Evolutionary conservation across 2,797 vertebrate species (phyloP), one percentile per base, ranked within the genome.

Genomic region (Pseudochirops cupreus): DNA sequence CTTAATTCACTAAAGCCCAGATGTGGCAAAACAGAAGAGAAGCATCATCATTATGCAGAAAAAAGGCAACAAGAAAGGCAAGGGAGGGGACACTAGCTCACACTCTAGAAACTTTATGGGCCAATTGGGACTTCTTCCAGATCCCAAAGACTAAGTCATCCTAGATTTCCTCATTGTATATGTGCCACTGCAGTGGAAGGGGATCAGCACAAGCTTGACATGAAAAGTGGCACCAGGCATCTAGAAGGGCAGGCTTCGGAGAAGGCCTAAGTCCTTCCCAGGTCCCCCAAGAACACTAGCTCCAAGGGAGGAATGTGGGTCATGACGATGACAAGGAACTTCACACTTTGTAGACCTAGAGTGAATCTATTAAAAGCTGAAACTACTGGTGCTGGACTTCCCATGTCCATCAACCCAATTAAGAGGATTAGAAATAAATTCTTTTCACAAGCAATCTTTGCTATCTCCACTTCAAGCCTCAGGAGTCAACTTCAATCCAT

Each of bases 1-100:
- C 92, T 97, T 97, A 92, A 95, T 97, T 97, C 97, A 95, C 93
- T 62, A 97, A 96, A 96, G 96, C 96, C 57, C 93, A 97, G 97
- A 95, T 91, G 56, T 94, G 96, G 82, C 92, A 95, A 95, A 98
- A 95, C 96, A 96, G 97, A 97, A 96, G 92, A 97, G 50, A 54
- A 55, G 53, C 90, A 91, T 91, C 90, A 91, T 16, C 53, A 91
- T 55, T 55, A 91, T 55, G 52, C 31, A 96, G 67, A 54, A 54
- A 97, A 98, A 96, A 54, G 94, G 28, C 56, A 91, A 91, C 21
- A 33, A 93, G 93, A 97, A 94, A 90, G 94, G 82, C 92, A 97
- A 95, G 29, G 90, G 90, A 53, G 90, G 54, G 53, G 74, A 87
- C 50, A 55, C 12, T 24, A 91, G 50, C 90, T 87, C 74, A 29